phyloP scores from a whole-genome alignment of 2,113 vertebrate genomes.

The Phoxinus phoxinus region DNA sequence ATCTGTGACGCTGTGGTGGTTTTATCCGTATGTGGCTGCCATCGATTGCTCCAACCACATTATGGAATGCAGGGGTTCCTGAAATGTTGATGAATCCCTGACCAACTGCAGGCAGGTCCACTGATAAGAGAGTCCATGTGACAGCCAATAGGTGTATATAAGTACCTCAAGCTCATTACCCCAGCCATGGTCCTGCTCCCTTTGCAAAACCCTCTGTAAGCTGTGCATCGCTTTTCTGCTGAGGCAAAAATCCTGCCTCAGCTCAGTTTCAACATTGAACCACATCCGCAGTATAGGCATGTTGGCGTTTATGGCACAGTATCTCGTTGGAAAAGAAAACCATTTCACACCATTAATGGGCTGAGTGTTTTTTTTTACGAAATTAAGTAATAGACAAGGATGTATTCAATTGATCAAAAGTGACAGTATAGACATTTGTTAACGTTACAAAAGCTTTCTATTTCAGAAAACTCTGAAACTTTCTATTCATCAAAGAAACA shows the following conservation, averaged over 20 bases:
- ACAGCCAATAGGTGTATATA: conserved; percentile 21
- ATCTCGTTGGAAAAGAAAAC: no score
- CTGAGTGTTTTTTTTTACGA: no score
- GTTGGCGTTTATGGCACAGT: background rate
- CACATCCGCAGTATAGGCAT: conserved; percentile 37
- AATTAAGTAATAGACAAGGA: no score
- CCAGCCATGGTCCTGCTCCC: conserved; percentile 49
- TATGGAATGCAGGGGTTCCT: background rate
- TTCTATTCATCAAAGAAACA: no score
- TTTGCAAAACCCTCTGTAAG: conserved; percentile 17
- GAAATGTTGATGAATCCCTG: conserved; percentile 21
- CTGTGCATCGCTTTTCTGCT: conserved; percentile 4
- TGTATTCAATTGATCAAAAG: no score
- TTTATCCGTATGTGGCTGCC: conserved; percentile 43
- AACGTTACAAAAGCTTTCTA: no score
- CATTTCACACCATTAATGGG: no score
- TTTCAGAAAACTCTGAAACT: no score
- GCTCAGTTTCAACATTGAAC: conserved; percentile 28
- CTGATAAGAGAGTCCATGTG: conserved; percentile 33
- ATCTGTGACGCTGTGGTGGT: background rate
- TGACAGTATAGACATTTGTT: no score
- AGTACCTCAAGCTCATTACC: conserved; percentile 30
- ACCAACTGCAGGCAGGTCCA: no score
- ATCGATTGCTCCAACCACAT: conserved; percentile 39
- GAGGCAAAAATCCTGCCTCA: conserved; percentile 17